Evolutionary conservation across 1,140 invertebrate species (phyloP).

Genomic region (Lordiphosa stackelbergi): DNA sequence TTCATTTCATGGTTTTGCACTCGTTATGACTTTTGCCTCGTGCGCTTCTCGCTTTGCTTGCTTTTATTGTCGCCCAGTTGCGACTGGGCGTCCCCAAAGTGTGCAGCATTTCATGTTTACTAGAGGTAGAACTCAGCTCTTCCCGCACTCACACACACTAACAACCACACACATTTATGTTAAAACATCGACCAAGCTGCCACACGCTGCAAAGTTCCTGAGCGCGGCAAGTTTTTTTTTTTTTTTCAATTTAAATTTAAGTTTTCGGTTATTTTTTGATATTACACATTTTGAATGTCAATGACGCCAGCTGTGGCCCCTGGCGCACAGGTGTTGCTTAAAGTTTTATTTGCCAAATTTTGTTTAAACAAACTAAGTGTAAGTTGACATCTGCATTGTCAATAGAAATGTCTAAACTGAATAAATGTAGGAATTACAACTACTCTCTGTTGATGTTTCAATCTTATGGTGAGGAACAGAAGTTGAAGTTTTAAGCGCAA

Average conservation of each 20-base stretch:
- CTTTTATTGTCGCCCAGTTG: slow-evolving; percentile 71
- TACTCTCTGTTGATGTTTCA: too few relatives aligned
- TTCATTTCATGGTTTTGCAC: slow-evolving; percentile 75
- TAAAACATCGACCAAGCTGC: slow-evolving; percentile 31
- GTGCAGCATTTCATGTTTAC: slow-evolving; percentile 72
- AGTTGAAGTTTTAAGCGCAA: too few relatives aligned
- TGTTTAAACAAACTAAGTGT: too few relatives aligned
- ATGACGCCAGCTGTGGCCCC: slow-evolving; percentile 52
- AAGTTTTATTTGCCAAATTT: slow-evolving; percentile 17
- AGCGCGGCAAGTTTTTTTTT: slow-evolving; percentile 17
- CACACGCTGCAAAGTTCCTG: slow-evolving; percentile 28
- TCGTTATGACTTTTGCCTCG: slow-evolving; percentile 69
- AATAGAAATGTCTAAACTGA: too few relatives aligned
- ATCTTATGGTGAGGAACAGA: too few relatives aligned
- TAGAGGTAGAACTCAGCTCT: slow-evolving; percentile 49
- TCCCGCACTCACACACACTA: neutral
- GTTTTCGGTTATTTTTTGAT: slow-evolving; percentile 47
- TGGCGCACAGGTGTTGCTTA: slow-evolving; percentile 36
- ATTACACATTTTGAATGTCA: slow-evolving; percentile 64
- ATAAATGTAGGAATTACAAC: too few relatives aligned
- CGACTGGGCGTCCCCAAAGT: slow-evolving; percentile 59
- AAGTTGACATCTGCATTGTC: too few relatives aligned
- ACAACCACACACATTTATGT: slow-evolving; percentile 17
- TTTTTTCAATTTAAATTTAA: slow-evolving; percentile 71
- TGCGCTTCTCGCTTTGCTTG: slow-evolving; percentile 38